Conservation (phyloP, 2,797 vertebrate species). For the Pempheris klunzingeri region DNA sequence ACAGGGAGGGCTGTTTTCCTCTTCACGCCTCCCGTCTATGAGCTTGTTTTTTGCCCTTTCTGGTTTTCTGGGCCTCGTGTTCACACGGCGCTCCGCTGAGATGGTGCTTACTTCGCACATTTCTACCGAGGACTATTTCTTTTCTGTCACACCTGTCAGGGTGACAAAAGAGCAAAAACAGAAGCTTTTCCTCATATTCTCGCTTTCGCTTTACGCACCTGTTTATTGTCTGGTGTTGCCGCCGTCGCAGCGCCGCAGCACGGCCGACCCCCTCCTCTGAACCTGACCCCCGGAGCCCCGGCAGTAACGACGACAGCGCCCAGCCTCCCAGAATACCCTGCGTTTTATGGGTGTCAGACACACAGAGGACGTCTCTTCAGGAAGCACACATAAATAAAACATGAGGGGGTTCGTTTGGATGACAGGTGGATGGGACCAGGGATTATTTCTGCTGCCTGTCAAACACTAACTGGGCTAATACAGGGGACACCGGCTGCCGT, state of each 20-base stretch:
- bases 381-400: constrained; percentile 79
- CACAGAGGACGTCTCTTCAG: constrained; percentile 72
- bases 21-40: not conserved
- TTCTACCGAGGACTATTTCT: constrained; percentile 34
- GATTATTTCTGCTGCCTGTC: constrained; percentile 74
- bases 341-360: constrained; percentile 70
- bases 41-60: constrained; percentile 13
- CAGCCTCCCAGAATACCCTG: constrained; percentile 49
- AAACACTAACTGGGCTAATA: constrained; percentile 52
- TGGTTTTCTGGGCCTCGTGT: constrained; percentile 6
- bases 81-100: constrained; percentile 36
- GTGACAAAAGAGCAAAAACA: constrained; percentile 55
- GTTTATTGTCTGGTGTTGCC: constrained; percentile 34
- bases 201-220: not conserved
- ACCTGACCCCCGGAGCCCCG: not conserved
- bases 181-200: not conserved
- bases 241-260: not conserved
- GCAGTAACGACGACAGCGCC: constrained; percentile 10
- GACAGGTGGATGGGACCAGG: constrained; percentile 70
- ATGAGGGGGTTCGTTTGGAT: constrained; percentile 52
- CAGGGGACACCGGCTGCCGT: constrained; percentile 47
- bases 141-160: constrained; percentile 55
- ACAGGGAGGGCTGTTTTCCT: not conserved
- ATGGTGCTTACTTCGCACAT: constrained; percentile 54
- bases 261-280: constrained; percentile 52